Evolutionary conservation across 2,888 invertebrate species (phyloP).

Genomic region (Stramonita haemastoma): DNA sequence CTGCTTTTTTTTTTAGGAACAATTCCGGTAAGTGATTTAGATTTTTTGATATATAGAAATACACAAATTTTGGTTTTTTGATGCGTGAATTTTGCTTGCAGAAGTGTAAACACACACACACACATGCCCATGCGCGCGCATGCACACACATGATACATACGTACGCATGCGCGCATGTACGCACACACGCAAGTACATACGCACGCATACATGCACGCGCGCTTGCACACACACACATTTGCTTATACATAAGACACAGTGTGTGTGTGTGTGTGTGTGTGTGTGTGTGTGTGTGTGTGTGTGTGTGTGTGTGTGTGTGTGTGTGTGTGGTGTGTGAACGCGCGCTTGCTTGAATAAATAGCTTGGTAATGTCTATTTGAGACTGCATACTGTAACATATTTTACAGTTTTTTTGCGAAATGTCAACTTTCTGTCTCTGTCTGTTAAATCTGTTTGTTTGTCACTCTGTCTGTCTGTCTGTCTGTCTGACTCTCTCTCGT

Average conservation of each 20-base stretch:
- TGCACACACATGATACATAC: no score
- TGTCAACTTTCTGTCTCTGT: background rate
- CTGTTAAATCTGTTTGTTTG: background rate
- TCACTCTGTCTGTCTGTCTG: background rate
- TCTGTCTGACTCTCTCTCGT: background rate
- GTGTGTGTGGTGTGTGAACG: background rate
- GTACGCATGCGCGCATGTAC: no score
- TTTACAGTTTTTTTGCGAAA: no score
- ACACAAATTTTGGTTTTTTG: background rate
- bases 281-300: background rate
- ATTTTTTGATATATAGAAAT: background rate
- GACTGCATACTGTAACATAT: no score
- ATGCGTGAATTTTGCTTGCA: background rate
- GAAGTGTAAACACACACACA: background rate
- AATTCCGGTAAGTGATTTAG: background rate
- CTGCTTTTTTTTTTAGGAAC: no score
- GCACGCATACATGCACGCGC: no score
- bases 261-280: slow-evolving; percentile 11
- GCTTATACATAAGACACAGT: background rate
- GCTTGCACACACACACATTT: no score
- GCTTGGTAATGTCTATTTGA: no score
- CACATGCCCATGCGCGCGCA: background rate
- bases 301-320: background rate
- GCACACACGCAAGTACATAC: no score
- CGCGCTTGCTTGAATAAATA: background rate